Conservation (phyloP, 1,140 invertebrate species). For the Macrosteles quadrilineatus region DNA sequence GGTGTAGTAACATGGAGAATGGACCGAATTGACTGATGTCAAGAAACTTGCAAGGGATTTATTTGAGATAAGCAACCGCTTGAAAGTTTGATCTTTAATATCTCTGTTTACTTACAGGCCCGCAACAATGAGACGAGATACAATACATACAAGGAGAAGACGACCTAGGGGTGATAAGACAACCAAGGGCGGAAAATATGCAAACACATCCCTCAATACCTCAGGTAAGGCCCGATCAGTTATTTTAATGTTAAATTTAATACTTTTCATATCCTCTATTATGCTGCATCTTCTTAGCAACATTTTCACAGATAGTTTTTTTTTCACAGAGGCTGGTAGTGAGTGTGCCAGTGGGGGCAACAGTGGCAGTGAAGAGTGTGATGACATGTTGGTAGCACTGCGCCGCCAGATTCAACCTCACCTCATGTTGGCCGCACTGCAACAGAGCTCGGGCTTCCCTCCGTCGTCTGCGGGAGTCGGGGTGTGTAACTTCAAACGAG, state of each 20-base stretch:
- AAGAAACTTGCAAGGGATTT: too few relatives aligned
- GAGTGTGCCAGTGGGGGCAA: conserved; percentile 46
- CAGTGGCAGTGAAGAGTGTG: conserved; percentile 53
- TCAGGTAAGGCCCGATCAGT: too few relatives aligned
- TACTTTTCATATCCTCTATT: too few relatives aligned
- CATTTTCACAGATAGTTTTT: too few relatives aligned
- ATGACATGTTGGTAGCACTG: conserved; percentile 64
- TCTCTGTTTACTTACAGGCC: conserved; percentile 56
- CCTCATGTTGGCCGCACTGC: conserved; percentile 57
- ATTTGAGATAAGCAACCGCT: too few relatives aligned
- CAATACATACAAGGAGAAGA: conserved; percentile 93
- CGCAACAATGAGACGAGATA: conserved; percentile 93
- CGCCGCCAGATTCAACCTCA: conserved; percentile 65
- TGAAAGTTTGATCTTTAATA: too few relatives aligned
- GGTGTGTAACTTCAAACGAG: conserved; percentile 22
- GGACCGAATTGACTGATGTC: too few relatives aligned
- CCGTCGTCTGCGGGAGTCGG: not conserved
- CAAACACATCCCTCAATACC: not conserved
- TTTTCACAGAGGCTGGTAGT: conserved; percentile 50
- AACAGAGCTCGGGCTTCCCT: conserved; percentile 28
- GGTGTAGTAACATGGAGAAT: too few relatives aligned
- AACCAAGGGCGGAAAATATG: not conserved
- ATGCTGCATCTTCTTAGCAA: too few relatives aligned
- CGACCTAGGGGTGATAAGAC: conserved; percentile 70
- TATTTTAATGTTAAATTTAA: too few relatives aligned